phyloP scores from a whole-genome alignment of 2,888 invertebrate species.

The Idaea aversata region DNA sequence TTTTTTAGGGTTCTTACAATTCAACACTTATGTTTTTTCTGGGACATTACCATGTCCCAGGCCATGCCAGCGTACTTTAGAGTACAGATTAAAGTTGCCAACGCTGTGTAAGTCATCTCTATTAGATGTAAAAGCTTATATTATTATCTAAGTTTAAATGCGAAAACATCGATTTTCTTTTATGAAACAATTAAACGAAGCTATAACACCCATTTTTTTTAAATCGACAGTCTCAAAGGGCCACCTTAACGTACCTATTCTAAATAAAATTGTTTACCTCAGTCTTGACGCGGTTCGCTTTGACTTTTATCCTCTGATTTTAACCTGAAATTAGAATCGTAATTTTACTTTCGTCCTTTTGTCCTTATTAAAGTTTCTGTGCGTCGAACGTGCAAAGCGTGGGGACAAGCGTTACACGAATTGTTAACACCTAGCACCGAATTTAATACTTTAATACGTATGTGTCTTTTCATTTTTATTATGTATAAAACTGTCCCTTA shows the following conservation, averaged over 20 bases:
- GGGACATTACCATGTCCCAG: too few species aligned
- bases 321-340: conserved; percentile 69
- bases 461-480: background rate
- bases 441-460: background rate
- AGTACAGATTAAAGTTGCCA: too few species aligned
- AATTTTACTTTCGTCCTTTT: conserved; percentile 43
- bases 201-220: too few species aligned
- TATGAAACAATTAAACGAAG: background rate
- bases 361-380: conserved; percentile 18
- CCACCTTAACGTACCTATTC: background rate
- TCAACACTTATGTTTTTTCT: too few species aligned
- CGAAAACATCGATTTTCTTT: background rate
- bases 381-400: conserved; percentile 3
- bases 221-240: background rate
- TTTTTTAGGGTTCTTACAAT: too few species aligned
- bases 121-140: too few species aligned
- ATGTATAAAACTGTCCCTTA: background rate
- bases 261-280: conserved; percentile 30
- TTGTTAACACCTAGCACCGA: background rate
- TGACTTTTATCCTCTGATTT: conserved; percentile 55
- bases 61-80: too few species aligned
- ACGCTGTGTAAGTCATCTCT: too few species aligned
- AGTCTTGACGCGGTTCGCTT: conserved; percentile 54
- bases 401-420: background rate
- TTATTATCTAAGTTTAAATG: too few species aligned